These are phyloP conservation scores for Geococcyx californianus DNA, from an alignment of 2,113 vertebrate genomes.

Conservation along the genomic window DNA sequence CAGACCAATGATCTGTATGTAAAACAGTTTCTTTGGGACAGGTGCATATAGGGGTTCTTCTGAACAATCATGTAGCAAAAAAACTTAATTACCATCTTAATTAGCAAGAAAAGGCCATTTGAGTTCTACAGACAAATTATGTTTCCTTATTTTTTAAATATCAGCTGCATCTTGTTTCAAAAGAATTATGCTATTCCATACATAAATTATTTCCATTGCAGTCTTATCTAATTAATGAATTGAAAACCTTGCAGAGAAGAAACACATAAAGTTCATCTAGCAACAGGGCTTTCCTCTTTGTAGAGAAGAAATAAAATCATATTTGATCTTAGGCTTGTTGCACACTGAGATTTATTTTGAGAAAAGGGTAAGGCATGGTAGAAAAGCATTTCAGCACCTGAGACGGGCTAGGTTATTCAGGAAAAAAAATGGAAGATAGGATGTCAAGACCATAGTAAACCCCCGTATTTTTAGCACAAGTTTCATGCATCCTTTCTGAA, in stretches of 20 bases:
- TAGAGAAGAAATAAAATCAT: neutral
- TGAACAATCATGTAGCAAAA: neutral
- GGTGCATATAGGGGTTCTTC: neutral
- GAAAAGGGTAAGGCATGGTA: neutral
- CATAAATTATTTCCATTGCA: neutral
- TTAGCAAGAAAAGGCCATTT: neutral
- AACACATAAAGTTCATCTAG: neutral
- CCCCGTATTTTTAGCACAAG: fast-evolving
- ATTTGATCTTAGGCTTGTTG: neutral
- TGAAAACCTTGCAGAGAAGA: neutral
- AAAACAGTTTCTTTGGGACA: neutral
- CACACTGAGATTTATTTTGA: neutral
- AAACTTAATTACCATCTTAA: neutral
- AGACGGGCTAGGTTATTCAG: neutral
- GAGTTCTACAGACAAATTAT: neutral
- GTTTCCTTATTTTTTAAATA: neutral
- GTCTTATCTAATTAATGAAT: neutral
- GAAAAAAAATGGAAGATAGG: neutral
- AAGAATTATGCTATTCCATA: neutral
- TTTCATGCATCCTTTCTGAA: neutral
- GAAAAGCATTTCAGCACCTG: neutral
- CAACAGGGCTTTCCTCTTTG: neutral
- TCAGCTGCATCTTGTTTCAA: neutral
- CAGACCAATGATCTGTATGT: neutral
- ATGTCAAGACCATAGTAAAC: neutral